A percentile compares a stretch with the other conserved stretches of the same genome.
phyloP scores from a whole-genome alignment of 1,140 invertebrate species.

The Atta colombica region DNA sequence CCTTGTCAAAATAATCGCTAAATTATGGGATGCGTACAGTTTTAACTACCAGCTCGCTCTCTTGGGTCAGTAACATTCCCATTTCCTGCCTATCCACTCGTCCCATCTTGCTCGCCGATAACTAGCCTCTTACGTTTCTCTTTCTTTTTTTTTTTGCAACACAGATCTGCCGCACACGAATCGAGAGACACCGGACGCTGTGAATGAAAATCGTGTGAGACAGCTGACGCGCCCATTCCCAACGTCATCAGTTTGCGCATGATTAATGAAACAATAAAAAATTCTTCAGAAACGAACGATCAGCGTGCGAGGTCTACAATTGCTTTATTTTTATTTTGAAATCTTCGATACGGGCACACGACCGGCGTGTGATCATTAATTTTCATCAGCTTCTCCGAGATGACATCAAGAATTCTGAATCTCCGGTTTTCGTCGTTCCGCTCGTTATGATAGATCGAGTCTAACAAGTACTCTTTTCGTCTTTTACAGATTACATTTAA shows the following conservation, averaged over 20 bases:
- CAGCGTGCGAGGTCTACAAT: constrained; percentile 28
- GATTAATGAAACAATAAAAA: constrained; percentile 75
- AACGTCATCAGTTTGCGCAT: constrained; percentile 64
- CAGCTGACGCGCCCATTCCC: constrained; percentile 68
- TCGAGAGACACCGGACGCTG: constrained; percentile 18
- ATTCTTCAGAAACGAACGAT: constrained; percentile 50
- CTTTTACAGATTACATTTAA: constrained; percentile 14
- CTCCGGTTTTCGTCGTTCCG: constrained; percentile 24
- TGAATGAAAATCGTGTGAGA: constrained; percentile 68
- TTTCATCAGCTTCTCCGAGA: constrained; percentile 59
- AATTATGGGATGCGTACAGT: constrained; percentile 84
- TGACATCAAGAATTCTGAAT: constrained; percentile 28
- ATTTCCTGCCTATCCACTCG: constrained; percentile 80
- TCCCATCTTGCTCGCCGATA: constrained; percentile 71
- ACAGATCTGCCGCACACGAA: constrained; percentile 49
- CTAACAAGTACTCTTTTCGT: background rate
- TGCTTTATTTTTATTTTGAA: constrained; percentile 62
- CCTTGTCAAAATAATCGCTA: constrained; percentile 86
- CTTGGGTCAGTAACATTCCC: constrained; percentile 76
- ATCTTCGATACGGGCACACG: constrained; percentile 24
- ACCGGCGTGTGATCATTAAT: constrained; percentile 64
- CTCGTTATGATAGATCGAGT: constrained; percentile 45
- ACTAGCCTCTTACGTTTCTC: constrained; percentile 54
- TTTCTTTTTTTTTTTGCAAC: constrained; percentile 2
- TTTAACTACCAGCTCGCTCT: constrained; percentile 79